Evolutionary conservation across 1,140 invertebrate species (phyloP).

Genomic region (Nixonia krombeini): DNA sequence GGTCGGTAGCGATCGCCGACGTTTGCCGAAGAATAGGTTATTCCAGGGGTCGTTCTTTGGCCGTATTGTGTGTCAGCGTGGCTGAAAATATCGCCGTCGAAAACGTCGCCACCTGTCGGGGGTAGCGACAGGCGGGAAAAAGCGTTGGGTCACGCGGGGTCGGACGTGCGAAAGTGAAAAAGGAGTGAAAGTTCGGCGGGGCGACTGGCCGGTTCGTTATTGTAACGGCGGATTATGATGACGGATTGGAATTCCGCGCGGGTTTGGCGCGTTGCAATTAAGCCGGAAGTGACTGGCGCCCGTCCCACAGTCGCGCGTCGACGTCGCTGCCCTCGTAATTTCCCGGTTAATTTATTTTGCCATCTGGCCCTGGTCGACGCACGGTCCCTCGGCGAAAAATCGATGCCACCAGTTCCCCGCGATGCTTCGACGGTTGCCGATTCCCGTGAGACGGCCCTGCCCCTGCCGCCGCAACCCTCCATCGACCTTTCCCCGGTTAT

Average conservation of each 20-base stretch:
- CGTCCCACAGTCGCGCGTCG: slow-evolving; percentile 18
- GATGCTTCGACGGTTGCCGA: slow-evolving; percentile 49
- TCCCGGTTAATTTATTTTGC: slow-evolving; percentile 61
- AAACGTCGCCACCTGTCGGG: no score
- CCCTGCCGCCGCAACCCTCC: slow-evolving; percentile 34
- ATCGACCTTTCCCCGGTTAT: slow-evolving; percentile 38
- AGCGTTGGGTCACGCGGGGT: no score
- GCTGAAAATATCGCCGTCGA: no score
- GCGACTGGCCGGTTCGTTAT: slow-evolving; percentile 24
- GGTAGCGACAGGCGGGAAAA: no score
- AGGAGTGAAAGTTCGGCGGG: slow-evolving; percentile 22
- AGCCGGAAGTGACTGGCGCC: slow-evolving; percentile 50
- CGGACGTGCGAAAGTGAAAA: slow-evolving; percentile 32
- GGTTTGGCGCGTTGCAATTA: slow-evolving; percentile 51
- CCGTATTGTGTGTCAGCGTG: no score
- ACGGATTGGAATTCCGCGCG: slow-evolving; percentile 47
- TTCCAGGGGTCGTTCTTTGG: no score
- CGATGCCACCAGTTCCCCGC: slow-evolving; percentile 35
- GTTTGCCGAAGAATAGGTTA: no score
- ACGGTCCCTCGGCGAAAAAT: slow-evolving; percentile 47
- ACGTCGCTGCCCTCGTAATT: slow-evolving; percentile 47
- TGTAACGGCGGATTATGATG: slow-evolving; percentile 44
- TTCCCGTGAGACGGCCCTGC: slow-evolving; percentile 42
- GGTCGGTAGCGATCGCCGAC: no score
- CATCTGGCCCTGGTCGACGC: slow-evolving; percentile 44